A percentile compares a stretch with the other conserved stretches of the same genome.
Evolutionary conservation across 2,797 vertebrate genomes (phyloP).

Genomic region (Bradypus variegatus): DNA sequence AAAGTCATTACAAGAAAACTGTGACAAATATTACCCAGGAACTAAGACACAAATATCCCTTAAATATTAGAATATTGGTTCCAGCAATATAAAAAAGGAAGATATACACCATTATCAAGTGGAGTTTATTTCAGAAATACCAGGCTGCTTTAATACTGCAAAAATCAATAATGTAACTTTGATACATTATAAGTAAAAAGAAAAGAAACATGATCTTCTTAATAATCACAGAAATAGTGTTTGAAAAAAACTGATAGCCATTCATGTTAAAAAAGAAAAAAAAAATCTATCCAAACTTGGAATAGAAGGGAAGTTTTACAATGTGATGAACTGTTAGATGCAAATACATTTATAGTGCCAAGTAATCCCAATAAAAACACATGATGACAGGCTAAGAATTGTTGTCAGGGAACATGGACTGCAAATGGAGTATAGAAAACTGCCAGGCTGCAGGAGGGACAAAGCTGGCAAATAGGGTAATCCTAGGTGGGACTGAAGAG

Average conservation of each 20-base stretch:
- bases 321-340: too few species aligned
- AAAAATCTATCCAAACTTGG: background rate
- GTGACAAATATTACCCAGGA: background rate
- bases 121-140: background rate
- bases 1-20: background rate
- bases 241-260: background rate
- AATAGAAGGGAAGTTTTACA: background rate
- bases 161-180: background rate
- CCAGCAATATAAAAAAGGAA: background rate
- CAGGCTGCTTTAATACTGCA: background rate
- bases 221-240: background rate
- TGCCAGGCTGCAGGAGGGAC: too few species aligned
- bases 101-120: background rate
- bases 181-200: background rate
- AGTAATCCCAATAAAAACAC: too few species aligned
- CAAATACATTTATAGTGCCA: too few species aligned
- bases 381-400: too few species aligned
- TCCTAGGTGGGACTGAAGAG: too few species aligned
- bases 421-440: too few species aligned
- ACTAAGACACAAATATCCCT: background rate
- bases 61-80: background rate
- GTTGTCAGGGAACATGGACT: too few species aligned
- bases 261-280: background rate
- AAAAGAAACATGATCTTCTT: background rate
- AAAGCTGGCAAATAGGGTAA: too few species aligned